Conservation (phyloP, 2,797 vertebrate species). For the Eleutherodactylus coqui region DNA sequence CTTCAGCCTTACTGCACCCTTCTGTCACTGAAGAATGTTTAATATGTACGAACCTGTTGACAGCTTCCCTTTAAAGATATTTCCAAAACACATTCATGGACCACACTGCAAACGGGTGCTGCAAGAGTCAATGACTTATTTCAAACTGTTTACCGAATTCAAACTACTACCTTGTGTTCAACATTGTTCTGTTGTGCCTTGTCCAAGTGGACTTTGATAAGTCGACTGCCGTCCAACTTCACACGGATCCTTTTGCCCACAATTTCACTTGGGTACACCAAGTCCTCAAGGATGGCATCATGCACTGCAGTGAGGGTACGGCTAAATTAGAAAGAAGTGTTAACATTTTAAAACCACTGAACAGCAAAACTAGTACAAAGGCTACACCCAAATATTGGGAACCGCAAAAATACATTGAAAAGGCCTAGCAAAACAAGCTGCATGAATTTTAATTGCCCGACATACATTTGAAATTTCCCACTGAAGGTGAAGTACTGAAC, state of each 20-base stretch:
- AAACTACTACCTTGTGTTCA: constrained; percentile 90
- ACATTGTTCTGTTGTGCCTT: constrained; percentile 99
- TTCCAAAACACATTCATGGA: neutral
- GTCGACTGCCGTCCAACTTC: constrained; percentile 94
- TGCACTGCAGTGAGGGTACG: constrained; percentile 95
- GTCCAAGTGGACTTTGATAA: constrained; percentile 98
- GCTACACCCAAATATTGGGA: too few relatives aligned
- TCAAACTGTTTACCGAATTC: neutral
- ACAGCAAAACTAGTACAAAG: too few relatives aligned
- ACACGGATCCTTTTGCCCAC: constrained; percentile 97
- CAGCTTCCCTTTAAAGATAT: too few relatives aligned
- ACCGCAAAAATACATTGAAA: neutral
- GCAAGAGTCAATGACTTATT: neutral
- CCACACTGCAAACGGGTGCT: neutral
- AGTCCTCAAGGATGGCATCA: constrained; percentile 95
- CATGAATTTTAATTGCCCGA: neutral
- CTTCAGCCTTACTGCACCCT: too few relatives aligned
- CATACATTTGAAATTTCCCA: too few relatives aligned
- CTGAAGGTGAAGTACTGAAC: neutral
- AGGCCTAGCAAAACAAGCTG: neutral
- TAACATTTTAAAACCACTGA: neutral
- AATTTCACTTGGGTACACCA: constrained; percentile 97
- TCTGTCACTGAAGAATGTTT: too few relatives aligned
- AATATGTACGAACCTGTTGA: too few relatives aligned
- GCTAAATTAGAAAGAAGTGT: constrained; percentile 71